Evolutionary conservation across 1,140 invertebrate genomes (phyloP).

Genomic region (Procambarus clarkii): DNA sequence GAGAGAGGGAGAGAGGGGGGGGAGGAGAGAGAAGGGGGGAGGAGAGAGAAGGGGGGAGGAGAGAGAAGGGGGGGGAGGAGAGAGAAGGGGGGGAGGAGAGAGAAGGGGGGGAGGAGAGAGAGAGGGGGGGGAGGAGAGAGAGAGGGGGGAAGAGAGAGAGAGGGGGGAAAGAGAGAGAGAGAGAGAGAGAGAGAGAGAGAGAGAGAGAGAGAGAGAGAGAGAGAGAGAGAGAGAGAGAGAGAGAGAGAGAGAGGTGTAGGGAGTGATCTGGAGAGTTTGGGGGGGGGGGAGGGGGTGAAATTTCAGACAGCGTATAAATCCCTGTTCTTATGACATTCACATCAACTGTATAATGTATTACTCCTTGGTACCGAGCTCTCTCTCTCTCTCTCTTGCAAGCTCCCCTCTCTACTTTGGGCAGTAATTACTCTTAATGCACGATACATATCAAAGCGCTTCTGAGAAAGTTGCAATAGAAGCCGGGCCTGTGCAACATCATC

Average conservation of each 20-base stretch:
- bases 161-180: no score
- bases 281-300: conserved; percentile 23
- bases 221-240: no score
- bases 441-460: no score
- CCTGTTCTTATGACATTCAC: neutral
- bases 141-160: no score
- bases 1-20: neutral
- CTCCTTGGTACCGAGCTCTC: no score
- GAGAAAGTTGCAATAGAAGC: neutral
- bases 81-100: neutral
- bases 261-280: conserved; percentile 4
- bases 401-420: no score
- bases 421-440: neutral
- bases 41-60: no score
- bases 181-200: no score
- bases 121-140: neutral
- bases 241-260: no score
- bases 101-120: neutral
- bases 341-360: neutral
- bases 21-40: neutral
- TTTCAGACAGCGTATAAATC: neutral
- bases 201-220: no score
- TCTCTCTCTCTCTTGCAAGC: no score
- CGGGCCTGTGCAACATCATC: neutral
- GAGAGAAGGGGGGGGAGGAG: neutral